Percentiles rank a stretch among this genome's conserved stretches.
These are phyloP conservation scores for Amiota mariae DNA, from an alignment of 2,888 invertebrate genomes.

Conservation along the genomic window DNA sequence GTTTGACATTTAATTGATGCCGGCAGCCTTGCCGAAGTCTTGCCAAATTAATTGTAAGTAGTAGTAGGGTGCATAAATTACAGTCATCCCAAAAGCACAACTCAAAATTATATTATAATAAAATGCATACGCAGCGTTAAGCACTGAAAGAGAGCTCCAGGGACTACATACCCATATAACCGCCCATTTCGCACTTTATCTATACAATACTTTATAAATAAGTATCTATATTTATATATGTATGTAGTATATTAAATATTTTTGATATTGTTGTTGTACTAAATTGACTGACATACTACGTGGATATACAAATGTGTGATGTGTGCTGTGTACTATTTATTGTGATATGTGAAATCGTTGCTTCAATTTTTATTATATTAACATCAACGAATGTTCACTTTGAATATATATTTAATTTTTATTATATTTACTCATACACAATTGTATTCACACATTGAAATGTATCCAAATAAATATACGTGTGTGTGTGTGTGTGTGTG, in stretches of 20 bases:
- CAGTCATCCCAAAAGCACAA: conserved; percentile 13
- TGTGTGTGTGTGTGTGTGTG: background rate
- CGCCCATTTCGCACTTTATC: too few species aligned
- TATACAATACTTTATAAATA: too few species aligned
- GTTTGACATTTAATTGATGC: conserved; percentile 16
- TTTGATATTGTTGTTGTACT: background rate
- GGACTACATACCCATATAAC: too few species aligned
- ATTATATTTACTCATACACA: conserved; percentile 18
- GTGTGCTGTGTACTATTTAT: background rate
- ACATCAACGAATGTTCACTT: conserved; percentile 37
- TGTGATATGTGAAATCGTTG: conserved; percentile 58
- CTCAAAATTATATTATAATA: background rate
- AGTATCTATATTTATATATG: too few species aligned
- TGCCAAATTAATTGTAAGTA: conserved; percentile 15
- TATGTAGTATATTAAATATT: background rate
- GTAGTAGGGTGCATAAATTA: conserved; percentile 38
- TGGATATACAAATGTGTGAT: background rate
- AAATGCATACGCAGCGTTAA: conserved; percentile 23
- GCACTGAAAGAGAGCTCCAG: too few species aligned
- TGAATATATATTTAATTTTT: conserved; percentile 28
- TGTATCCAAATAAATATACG: background rate
- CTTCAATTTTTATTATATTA: conserved; percentile 63
- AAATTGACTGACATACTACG: background rate
- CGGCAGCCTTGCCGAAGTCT: background rate
- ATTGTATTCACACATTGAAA: background rate